These are phyloP conservation scores for Sycobia sp. DNA, from an alignment of 1,140 invertebrate species.

Conservation along the genomic window DNA sequence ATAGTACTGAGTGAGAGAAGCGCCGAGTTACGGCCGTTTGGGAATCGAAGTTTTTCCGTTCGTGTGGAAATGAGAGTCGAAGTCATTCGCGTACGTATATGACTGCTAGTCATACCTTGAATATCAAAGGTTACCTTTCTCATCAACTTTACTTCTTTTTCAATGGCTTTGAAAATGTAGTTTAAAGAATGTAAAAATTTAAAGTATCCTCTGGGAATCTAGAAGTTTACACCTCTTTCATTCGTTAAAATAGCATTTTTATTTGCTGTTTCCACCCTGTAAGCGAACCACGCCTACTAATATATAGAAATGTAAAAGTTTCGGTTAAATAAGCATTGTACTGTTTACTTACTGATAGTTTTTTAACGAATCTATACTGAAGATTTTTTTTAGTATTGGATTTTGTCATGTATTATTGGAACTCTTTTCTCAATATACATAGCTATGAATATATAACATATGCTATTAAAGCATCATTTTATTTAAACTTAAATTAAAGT, in stretches of 20 bases:
- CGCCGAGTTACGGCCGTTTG: slow-evolving; percentile 28
- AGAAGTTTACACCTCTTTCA: slow-evolving; percentile 2
- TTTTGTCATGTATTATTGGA: too few species aligned
- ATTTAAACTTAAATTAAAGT: too few species aligned
- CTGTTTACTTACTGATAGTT: too few species aligned
- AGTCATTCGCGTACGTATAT: slow-evolving; percentile 14
- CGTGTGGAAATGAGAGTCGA: slow-evolving; percentile 30
- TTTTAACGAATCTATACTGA: too few species aligned
- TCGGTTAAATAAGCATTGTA: too few species aligned
- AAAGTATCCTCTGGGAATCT: neutral
- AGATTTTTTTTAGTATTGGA: too few species aligned
- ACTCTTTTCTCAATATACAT: too few species aligned
- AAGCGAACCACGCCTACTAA: too few species aligned
- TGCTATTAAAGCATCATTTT: too few species aligned
- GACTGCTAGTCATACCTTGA: slow-evolving; percentile 20
- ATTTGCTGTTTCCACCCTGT: too few species aligned
- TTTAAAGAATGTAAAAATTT: slow-evolving; percentile 19
- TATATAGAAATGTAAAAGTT: too few species aligned
- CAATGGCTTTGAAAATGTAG: slow-evolving; percentile 12
- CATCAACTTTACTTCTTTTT: slow-evolving; percentile 22
- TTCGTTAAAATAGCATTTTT: neutral
- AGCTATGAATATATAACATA: too few species aligned
- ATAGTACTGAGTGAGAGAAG: neutral
- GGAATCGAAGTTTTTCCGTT: slow-evolving; percentile 36
- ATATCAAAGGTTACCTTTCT: slow-evolving; percentile 24